Percentiles rank a stretch among this genome's conserved stretches.
Conservation (phyloP, 2,797 vertebrate genomes). For the Pseudomugil tenellus region DNA sequence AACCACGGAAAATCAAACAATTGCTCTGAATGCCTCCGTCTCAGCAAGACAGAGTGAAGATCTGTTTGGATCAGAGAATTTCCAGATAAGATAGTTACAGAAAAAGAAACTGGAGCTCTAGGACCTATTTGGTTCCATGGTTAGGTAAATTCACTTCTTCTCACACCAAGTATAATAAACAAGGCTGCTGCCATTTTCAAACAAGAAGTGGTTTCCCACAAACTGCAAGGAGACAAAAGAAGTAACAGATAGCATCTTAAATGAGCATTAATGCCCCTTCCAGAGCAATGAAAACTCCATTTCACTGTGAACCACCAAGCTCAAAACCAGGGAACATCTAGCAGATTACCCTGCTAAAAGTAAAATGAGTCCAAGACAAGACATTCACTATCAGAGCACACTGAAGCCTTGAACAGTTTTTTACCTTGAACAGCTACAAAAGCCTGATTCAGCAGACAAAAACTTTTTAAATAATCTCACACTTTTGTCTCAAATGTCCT, state of each 20-base stretch:
- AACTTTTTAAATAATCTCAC: background rate
- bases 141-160: background rate
- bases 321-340: background rate
- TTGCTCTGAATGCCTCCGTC: background rate
- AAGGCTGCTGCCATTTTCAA: background rate
- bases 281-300: background rate
- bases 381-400: conserved; percentile 5
- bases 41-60: background rate
- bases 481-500: background rate
- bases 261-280: background rate
- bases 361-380: background rate
- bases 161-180: background rate
- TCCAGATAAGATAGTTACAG: background rate
- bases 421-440: background rate
- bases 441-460: background rate
- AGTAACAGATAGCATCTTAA: background rate
- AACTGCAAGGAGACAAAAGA: background rate
- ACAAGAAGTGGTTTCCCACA: background rate
- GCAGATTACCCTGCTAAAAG: background rate
- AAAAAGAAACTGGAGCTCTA: conserved; percentile 1
- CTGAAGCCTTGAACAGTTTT: background rate
- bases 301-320: no score
- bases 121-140: background rate
- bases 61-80: background rate
- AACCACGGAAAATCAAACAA: background rate